These are phyloP conservation scores for Carapus acus DNA, from an alignment of 2,797 vertebrate species.

Conservation along the genomic window DNA sequence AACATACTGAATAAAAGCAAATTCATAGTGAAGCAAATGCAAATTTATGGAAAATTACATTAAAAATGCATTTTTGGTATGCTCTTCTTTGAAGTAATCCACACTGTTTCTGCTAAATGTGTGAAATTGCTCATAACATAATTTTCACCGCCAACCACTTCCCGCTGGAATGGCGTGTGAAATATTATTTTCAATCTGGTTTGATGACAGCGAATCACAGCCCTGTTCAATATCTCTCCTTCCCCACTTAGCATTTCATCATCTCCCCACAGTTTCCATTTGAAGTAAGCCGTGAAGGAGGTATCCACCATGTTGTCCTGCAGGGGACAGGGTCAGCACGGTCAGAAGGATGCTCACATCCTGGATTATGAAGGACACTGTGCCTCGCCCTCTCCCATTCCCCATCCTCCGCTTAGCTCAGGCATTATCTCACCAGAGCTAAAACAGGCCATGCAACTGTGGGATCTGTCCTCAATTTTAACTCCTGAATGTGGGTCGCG, in stretches of 20 bases:
- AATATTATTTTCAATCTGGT: neutral
- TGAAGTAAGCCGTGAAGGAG: neutral
- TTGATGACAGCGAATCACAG: neutral
- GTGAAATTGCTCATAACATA: too few species aligned
- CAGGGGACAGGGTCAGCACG: conserved; percentile 43
- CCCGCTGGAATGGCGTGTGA: too few species aligned
- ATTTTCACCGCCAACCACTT: too few species aligned
- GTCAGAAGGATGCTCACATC: conserved; percentile 53
- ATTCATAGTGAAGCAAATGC: too few species aligned
- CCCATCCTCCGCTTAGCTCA: conserved; percentile 33
- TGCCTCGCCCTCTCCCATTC: conserved; percentile 22
- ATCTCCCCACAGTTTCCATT: neutral
- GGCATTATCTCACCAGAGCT: conserved; percentile 51
- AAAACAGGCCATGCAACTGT: conserved; percentile 63
- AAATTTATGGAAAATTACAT: too few species aligned
- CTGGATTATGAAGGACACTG: conserved; percentile 30
- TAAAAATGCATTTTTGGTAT: too few species aligned
- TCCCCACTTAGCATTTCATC: conserved; percentile 11
- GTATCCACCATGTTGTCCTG: conserved; percentile 48
- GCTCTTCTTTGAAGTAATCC: too few species aligned
- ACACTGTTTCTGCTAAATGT: too few species aligned
- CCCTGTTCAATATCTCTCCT: neutral
- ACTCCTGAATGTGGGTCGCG: conserved; percentile 67
- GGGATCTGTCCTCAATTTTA: conserved; percentile 68
- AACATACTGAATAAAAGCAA: too few species aligned